Evolutionary conservation across 1,140 invertebrate species (phyloP), one percentile per base, ranked within the genome.

Genomic region (Brachionus rubens): DNA sequence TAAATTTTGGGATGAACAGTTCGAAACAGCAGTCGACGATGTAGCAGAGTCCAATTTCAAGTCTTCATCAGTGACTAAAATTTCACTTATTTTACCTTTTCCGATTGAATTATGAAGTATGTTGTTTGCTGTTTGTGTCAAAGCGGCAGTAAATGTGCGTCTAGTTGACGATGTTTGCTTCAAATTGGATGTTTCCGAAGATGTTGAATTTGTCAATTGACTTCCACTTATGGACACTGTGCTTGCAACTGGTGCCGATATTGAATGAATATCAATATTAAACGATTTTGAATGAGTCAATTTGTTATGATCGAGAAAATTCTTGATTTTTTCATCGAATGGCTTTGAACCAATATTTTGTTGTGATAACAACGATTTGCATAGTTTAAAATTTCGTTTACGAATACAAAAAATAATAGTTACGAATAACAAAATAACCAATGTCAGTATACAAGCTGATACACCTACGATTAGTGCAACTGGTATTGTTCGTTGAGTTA

Each of bases 211-310:
- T 19, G 50, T 54, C 28, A 54, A 36, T 26, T 72, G 46, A 26
- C 46, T 50, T 9, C 50, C 68, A 24, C 46, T 72, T 1, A 50
- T 72, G 4, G 68, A 72, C 21, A 72, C 68, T 41, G 46, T 72
- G n/a, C 46, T 72, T 14, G 46, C 68, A 19, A 50, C 50, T 19
- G 68, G 68, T 24, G 68, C 68, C 43, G 68, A 72, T 33, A 72
- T 72, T 24, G 68, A 72, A 43, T n/a, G 14, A 9, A 65, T 65
- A n/a, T 65, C 59, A 24, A 65, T 65, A 26, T 65, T 65, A 26
- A 65, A 65, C 9, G 59, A 43, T 36, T 65, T 65, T 2, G 54
- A 40, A 21, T 59, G 26, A 21, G 0, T 28, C 14, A 30, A 3
- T 40, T 7, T 59, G 3, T 5, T 59, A 12, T 59, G 54, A 21